Evolutionary conservation across 2,113 vertebrate genomes (phyloP), one percentile per base, ranked within the genome.

Genomic region (Myxocyprinus asiaticus): DNA sequence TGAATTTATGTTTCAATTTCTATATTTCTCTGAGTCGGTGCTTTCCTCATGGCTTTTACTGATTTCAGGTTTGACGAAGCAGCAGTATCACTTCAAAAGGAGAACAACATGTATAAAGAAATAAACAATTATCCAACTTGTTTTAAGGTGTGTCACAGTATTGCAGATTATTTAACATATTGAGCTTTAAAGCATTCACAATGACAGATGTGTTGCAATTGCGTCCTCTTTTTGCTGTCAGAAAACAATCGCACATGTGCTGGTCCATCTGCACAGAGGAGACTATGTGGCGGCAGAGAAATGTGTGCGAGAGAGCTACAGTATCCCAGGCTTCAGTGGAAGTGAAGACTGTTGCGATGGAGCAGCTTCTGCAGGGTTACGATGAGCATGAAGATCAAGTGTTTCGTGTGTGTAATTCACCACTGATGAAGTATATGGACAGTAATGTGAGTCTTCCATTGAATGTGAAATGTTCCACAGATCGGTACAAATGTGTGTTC

Each of bases 191-290:
- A 6, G 14, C 11, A 8, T 11, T 61, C n/a, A 50, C 11, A 2
- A 12, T 1, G 59, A 15, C 55, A 44, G 4, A 22, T 42, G 12
- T 47, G 5, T 47, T 17, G 9, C 9, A 11, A 15, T 33, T 78
- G 3, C 7, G 43, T 51, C 14, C 84, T 48, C 66, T 51, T n/a
- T n/a, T n/a, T n/a, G n/a, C 55, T 33, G 88, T 55, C 85, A 96
- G 95, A 96, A 95, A 94, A 96, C 95, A 47, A 95, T 96, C 71
- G 95, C 95, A 68, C 95, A 96, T 79, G 95, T 95, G 82, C 87
- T 96, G 80, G 95, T 96, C 79, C 95, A 96, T 59, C 92, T 96
- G 17, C 95, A 96, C 80, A 90, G 95, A 85, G 94, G 91, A 58
- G 95, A 96, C 83, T 96, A 91, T 0, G 95, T 96, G 78, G 95